phyloP scores from a whole-genome alignment of 2,888 invertebrate species.

The Philaethria dido region DNA sequence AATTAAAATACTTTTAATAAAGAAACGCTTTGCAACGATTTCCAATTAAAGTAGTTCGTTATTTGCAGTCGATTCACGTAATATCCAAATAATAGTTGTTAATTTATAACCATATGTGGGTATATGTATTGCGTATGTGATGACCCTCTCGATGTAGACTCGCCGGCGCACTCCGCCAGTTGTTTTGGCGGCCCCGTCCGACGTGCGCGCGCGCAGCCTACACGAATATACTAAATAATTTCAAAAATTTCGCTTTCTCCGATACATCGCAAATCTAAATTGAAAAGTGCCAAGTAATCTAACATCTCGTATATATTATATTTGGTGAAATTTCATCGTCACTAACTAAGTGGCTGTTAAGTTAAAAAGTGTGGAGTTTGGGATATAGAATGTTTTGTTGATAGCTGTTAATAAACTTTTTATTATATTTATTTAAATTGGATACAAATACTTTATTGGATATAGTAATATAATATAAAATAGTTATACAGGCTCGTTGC shows the following conservation, averaged over 20 bases:
- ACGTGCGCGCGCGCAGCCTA: slow-evolving; percentile 63
- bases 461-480: neutral
- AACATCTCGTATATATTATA: slow-evolving; percentile 36
- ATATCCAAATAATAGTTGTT: slow-evolving; percentile 36
- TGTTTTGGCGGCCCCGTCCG: slow-evolving; percentile 69
- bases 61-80: slow-evolving; percentile 37
- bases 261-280: slow-evolving; percentile 46
- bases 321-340: slow-evolving; percentile 42
- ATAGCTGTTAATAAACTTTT: neutral
- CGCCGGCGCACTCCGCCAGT: slow-evolving; percentile 68
- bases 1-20: slow-evolving; percentile 22
- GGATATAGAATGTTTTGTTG: slow-evolving; percentile 15
- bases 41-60: slow-evolving; percentile 6
- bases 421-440: slow-evolving; percentile 16
- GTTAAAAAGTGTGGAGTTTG: slow-evolving; percentile 14
- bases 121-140: slow-evolving; percentile 37
- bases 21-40: slow-evolving; percentile 24
- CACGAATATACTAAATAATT: slow-evolving; percentile 36
- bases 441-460: slow-evolving; percentile 50
- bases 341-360: slow-evolving; percentile 25
- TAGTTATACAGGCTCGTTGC: neutral
- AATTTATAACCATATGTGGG: slow-evolving; percentile 39
- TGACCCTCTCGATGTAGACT: slow-evolving; percentile 56
- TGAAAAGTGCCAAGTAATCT: slow-evolving; percentile 47
- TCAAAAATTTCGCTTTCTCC: slow-evolving; percentile 47